Percentiles rank a stretch among this genome's conserved stretches.
Conservation (phyloP, 2,797 vertebrate species). For the Macrochelys suwanniensis region DNA sequence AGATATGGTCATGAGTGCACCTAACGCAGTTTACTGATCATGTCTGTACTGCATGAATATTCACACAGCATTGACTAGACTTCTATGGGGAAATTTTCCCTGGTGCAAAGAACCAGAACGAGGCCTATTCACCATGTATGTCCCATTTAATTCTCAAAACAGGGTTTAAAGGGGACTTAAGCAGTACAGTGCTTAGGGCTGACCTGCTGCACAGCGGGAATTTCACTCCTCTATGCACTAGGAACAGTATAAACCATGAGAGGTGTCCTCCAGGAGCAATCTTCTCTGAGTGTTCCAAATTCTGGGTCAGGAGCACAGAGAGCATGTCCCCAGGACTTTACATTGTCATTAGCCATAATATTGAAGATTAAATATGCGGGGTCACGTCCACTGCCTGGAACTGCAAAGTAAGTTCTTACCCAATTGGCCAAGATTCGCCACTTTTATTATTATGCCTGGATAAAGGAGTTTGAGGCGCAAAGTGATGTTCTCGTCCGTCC, state of each 20-base stretch:
- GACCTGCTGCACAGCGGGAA: not conserved
- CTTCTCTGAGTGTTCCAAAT: accelerated
- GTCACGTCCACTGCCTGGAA: not conserved
- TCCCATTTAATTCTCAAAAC: not conserved
- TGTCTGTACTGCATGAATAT: not conserved
- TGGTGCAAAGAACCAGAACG: not conserved
- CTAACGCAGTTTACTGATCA: not conserved
- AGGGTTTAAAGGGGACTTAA: not conserved
- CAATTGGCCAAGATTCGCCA: not conserved
- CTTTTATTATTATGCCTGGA: not conserved
- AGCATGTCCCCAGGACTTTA: not conserved
- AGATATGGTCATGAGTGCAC: not conserved
- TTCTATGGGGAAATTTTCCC: not conserved
- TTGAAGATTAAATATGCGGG: not conserved
- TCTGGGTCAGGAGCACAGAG: not conserved
- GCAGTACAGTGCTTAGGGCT: not conserved
- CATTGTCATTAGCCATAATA: not conserved
- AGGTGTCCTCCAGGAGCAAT: accelerated
- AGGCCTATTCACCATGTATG: not conserved
- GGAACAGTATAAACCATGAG: not conserved
- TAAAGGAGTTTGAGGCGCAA: too few species aligned
- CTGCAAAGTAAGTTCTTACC: not conserved
- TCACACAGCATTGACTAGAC: not conserved
- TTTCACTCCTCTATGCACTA: not conserved
- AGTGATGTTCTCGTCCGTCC: too few species aligned